Evolutionary conservation across 2,888 invertebrate species (phyloP), one percentile per base, ranked within the genome.

Genomic region (Helobdella robusta): DNA sequence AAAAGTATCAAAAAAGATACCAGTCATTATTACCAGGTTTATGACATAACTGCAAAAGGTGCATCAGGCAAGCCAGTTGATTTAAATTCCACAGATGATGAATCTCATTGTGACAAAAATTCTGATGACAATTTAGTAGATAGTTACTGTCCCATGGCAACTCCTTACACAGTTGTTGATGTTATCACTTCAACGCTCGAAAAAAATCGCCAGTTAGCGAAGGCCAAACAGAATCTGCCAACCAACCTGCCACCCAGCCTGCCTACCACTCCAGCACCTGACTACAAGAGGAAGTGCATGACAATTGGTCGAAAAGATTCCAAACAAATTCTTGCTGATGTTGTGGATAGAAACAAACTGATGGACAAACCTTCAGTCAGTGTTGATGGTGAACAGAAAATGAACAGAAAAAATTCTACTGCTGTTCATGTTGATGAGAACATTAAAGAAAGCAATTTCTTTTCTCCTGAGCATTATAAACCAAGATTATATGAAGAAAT

Each of bases 161-260:
- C 61, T 44, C 67, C 67, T 1, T 67, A 67, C 62, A 67, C 65
- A 11, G 64, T 67, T 1, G 67, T 67, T 6, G 67, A 67, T 25
- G 67, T 67, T 6, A 67, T 61, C 23, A 23, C 46, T 46, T 46
- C 46, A 23, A 25, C 46, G 25, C 32, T 61, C 15, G 61, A 61
- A 36, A 61, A 61, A 25, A 25, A n/a, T 4, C 36, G 61, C n/a
- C 40, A 36, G 28, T 20, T 44, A 15, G 4, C 36, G 8, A 23
- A 46, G 18, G 44, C 61, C 6, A n/a, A n/a, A n/a, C n/a, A n/a
- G n/a, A n/a, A n/a, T n/a, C n/a, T n/a, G n/a, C n/a, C n/a, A n/a
- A n/a, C n/a, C n/a, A n/a, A n/a, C n/a, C 44, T 23, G 18, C 46
- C 44, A 30, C 40, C 44, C 30, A 28, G 18, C 8, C 46, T 40